Base-by-base conservation (phyloP, 2,113 vertebrate species). In the Mola mola region DNA sequence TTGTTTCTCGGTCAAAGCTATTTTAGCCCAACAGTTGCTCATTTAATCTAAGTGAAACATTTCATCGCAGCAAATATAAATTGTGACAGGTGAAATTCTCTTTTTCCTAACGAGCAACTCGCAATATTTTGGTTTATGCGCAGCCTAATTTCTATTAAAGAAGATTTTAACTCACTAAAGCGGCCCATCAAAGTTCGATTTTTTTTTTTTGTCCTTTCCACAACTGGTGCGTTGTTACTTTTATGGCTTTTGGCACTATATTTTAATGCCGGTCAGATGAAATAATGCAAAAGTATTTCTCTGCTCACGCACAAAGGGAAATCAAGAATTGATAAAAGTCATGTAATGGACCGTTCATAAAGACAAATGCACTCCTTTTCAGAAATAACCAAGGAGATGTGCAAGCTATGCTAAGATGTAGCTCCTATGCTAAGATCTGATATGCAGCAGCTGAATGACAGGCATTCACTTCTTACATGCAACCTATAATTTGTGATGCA, bases 401-500 rank as follows among this genome's bases (percentile, higher is more conserved):
- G n/a, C n/a, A n/a, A 15, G 33, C 33, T 34, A 34, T 5, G 33
- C 33, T 34, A 34, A 1, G 2, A 13, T 34, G 33, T 4, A 13
- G 33, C 33, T 1, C 11, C 3, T 15, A 15, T 15, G n/a, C n/a
- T n/a, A 34, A 15, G 33, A 33, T 12, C 2, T 31, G 29, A 29
- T 61, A 55, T 22, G 29, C 36, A 56, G 28, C 16, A 50, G 65
- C 36, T 63, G 50, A 65, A 56, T 44, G 58, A 43, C 55, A 62
- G 10, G 13, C 28, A 65, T 55, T 66, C 31, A n/a, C n/a, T n/a
- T n/a, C n/a, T n/a, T n/a, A n/a, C n/a, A n/a, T n/a, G n/a, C n/a
- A 11, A 5, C 10, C 28, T 31, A 20, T 9, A 25, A 40, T 52
- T 52, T 40, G 33, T 29, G 58, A 36, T 29, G 12, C 16, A 19